These are phyloP conservation scores for Carapus acus DNA, from an alignment of 2,797 vertebrate species.

Conservation along the genomic window DNA sequence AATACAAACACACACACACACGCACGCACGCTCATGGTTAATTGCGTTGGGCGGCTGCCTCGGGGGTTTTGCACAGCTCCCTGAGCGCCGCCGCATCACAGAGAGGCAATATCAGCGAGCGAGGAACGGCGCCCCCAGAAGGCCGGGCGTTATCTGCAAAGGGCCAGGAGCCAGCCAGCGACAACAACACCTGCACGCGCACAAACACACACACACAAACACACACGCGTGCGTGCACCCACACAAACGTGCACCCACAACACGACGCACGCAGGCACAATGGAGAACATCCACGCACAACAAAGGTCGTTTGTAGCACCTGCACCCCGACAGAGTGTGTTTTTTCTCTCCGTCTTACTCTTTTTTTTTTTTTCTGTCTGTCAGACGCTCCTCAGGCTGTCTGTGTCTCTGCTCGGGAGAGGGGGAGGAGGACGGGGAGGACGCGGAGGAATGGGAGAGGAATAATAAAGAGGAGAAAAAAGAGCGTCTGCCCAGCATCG, in stretches of 20 bases:
- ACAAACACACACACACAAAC: no score
- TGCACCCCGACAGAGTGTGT: slow-evolving; percentile 48
- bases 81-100: slow-evolving; percentile 59
- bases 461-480: slow-evolving; percentile 21
- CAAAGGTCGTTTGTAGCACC: slow-evolving; percentile 65
- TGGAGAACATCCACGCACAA: slow-evolving; percentile 50
- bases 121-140: slow-evolving; percentile 62
- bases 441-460: slow-evolving; percentile 7
- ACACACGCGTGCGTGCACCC: no score
- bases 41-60: slow-evolving; percentile 68
- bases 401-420: slow-evolving; percentile 37
- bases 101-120: slow-evolving; percentile 59
- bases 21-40: slow-evolving; percentile 62
- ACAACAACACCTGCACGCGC: no score
- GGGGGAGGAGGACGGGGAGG: slow-evolving; percentile 28
- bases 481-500: slow-evolving; percentile 22
- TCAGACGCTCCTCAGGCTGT: slow-evolving; percentile 50
- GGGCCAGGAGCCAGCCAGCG: slow-evolving; percentile 67
- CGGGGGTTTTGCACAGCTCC: slow-evolving; percentile 51
- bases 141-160: slow-evolving; percentile 72
- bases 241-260: slow-evolving; percentile 67
- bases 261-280: slow-evolving; percentile 57
- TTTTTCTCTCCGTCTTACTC: background rate
- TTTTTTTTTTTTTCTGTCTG: slow-evolving; percentile 23
- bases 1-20: slow-evolving; percentile 47